Base-by-base conservation (phyloP, 2,888 invertebrate genomes). In the Xestia xanthographa region DNA sequence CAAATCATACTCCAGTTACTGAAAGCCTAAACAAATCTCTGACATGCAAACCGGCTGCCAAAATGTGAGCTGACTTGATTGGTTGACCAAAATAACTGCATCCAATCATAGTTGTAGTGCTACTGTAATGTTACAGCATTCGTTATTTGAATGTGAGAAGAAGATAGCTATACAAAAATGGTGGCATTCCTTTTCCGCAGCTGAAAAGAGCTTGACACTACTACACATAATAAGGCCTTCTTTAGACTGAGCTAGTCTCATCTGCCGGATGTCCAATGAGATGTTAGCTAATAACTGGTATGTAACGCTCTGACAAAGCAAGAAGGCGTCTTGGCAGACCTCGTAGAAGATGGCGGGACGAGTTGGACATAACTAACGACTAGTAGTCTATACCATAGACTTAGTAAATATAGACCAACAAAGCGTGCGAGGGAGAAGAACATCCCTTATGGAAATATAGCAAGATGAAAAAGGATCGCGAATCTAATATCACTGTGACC, bases 21-120 rank as follows among this genome's bases (percentile, higher is more conserved):
- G 22, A 67, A 38, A 26, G 14, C 48, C 48, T 66, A 48, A 48
- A 26, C 3, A 34, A 34, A 70, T 38, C 6, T 20, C 20, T 45
- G 38, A n/a, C 6, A n/a, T 0, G n/a, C 66, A 70, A 45, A 41
- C 26, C 9, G 8, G 66, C 22, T 43, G 60, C 11, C 45, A 63
- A 66, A 66, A 45, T 29, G n/a, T 58, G 20, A 26, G 9, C 3
- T 43, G 29, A 43, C 60, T 9, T 69, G 22, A 62, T 53, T 67
- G 67, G 67, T 67, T 20, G 20, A 12, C n/a, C n/a, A 67, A 67
- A 67, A 38, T 53, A 53, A 67, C 50, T 11, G 48, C 34, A 63
- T 17, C 41, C n/a, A 63, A 63, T 63, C 41, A 63, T 17, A 63
- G 41, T 41, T 41, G 41, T 41, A 17, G n/a, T 41, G 41, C 12